Percentiles rank a stretch among this genome's conserved stretches.
Conservation (phyloP, 2,113 vertebrate species). For the Acrocephalus kingi region DNA sequence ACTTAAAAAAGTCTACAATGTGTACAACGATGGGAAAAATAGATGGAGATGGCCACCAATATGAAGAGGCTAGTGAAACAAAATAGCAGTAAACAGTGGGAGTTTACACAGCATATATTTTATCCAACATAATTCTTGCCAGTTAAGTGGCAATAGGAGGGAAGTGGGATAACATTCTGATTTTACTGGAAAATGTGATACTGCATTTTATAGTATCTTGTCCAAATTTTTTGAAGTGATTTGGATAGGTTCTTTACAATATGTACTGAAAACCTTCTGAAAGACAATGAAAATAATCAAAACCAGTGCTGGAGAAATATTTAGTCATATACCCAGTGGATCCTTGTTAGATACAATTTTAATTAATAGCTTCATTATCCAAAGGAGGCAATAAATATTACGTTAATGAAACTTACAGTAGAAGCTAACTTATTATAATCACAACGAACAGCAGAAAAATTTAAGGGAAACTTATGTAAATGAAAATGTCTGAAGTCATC, state of each 20-base stretch:
- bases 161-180: not conserved
- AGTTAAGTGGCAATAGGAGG: not conserved
- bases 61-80: not conserved
- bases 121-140: not conserved
- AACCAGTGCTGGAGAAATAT: not conserved
- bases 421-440: conserved; percentile 7
- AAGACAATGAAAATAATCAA: conserved; percentile 7
- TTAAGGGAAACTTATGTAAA: not conserved
- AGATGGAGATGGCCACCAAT: not conserved
- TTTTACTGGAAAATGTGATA: not conserved
- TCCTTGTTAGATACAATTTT: not conserved
- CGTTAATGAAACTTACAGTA: conserved; percentile 14
- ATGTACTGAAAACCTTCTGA: not conserved
- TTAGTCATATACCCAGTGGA: not conserved
- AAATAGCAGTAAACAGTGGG: not conserved
- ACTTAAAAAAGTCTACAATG: not conserved
- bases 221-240: not conserved
- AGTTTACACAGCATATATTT: not conserved
- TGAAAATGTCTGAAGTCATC: not conserved
- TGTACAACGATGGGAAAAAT: not conserved
- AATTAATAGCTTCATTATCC: conserved; percentile 31
- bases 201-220: not conserved
- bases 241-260: not conserved
- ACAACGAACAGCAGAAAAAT: conserved; percentile 8
- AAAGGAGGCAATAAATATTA: conserved; percentile 21